phyloP scores from a whole-genome alignment of 2,888 invertebrate species.

The Smittia aterrima region DNA sequence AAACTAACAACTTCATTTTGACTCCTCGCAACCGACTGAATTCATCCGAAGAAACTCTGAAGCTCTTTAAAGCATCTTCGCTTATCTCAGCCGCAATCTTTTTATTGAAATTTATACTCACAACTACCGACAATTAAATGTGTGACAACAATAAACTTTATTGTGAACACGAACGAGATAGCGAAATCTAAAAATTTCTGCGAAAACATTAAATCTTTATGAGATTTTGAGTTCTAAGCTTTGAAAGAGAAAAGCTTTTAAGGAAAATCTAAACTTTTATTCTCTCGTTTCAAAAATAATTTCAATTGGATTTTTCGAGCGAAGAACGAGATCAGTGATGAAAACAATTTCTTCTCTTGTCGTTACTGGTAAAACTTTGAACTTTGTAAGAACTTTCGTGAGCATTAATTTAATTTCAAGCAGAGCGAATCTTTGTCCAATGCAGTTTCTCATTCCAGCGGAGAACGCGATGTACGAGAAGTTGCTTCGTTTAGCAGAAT shows the following conservation, averaged over 20 bases:
- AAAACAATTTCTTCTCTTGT: conserved; percentile 54
- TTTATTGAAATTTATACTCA: no score
- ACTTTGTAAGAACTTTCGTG: conserved; percentile 58
- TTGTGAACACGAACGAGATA: no score
- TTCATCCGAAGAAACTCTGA: no score
- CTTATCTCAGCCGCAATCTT: no score
- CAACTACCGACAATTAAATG: no score
- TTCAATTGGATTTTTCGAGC: conserved; percentile 53
- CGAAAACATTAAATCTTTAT: background rate
- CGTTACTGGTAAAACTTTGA: conserved; percentile 56
- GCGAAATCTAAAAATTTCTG: no score
- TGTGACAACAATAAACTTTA: no score
- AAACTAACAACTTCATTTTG: background rate
- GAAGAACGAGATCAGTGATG: conserved; percentile 56
- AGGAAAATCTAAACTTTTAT: background rate
- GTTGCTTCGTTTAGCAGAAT: conserved; percentile 58
- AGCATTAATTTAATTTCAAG: conserved; percentile 63
- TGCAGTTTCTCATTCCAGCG: conserved; percentile 54
- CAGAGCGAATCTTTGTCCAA: conserved; percentile 67
- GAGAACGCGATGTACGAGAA: conserved; percentile 67
- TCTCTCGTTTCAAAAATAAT: conserved; percentile 44
- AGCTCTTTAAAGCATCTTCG: no score
- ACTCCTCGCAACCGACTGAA: background rate
- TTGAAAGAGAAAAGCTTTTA: background rate
- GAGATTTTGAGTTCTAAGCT: background rate